Base-by-base conservation (phyloP, 1,140 invertebrate species). In the Chymomyza costata region DNA sequence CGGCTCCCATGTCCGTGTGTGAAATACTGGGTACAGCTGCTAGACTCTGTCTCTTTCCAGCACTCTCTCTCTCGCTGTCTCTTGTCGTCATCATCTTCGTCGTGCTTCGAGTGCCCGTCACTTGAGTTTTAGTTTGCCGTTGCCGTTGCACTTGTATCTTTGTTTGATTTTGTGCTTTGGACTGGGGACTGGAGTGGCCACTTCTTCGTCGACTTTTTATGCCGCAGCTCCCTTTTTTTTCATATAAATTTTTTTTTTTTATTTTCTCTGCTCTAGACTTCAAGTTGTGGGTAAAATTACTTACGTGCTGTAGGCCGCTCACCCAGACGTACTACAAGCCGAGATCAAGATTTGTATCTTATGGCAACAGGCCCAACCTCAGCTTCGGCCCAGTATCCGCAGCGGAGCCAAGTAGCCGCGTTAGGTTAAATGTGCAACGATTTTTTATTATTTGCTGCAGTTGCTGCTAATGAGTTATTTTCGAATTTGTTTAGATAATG, bases 401-500 rank as follows among this genome's bases (percentile, higher is more conserved):
- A 45, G 17, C 43, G 30, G 5, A 17, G 11, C 8, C 38, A 48
- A 31, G 40, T 31, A 40, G 28, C 44, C 41, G 39, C 71, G 62
- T 74, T 58, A 62, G 40, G 54, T 65, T 47, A 59, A n/a, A n/a
- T 58, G 41, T 44, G 31, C 31, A 32, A 49, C 60, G 34, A 64
- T 49, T 50, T 55, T 28, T 44, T 43, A 59, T 80, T 78, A 73
- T 57, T 80, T 65, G 67, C 54, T n/a, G n/a, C n/a, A n/a, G 34
- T 19, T 48, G 54, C 38, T 48, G 71, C 67, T 67, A 71, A 80
- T 80, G 67, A 46, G 43, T 51, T 78, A 78, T 80, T 78, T 80
- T 78, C 62, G 73, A 80, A 78, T 80, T 78, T 78, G 73, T 78
- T 78, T 78, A 80, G 71, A 76, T 76, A 76, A 76, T 76, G 71